These are phyloP conservation scores for Carollia perspicillata DNA, from an alignment of 2,113 vertebrate species.

Conservation along the genomic window DNA sequence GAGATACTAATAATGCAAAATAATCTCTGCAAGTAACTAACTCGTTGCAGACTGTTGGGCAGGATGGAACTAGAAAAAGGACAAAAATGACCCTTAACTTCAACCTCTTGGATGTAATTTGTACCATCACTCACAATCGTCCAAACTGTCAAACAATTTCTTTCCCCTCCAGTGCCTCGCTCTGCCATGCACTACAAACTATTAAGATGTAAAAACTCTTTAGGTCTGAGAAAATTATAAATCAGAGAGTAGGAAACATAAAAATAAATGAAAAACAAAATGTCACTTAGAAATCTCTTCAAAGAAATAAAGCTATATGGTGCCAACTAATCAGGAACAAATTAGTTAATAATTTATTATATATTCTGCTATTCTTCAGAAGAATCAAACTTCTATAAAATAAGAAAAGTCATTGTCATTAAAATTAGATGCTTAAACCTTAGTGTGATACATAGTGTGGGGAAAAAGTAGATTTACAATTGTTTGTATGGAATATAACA, in stretches of 20 bases:
- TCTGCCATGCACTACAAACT: background rate
- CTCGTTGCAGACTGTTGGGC: background rate
- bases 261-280: slow-evolving; percentile 54
- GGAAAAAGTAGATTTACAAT: background rate
- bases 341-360: slow-evolving; percentile 28
- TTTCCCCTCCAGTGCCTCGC: background rate
- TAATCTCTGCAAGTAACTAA: background rate
- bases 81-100: background rate
- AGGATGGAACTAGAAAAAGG: background rate
- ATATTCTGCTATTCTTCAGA: slow-evolving; percentile 13
- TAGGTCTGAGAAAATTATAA: background rate
- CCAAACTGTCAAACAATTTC: background rate
- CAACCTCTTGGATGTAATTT: background rate
- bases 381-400: slow-evolving; percentile 11
- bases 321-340: slow-evolving; percentile 18
- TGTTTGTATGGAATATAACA: background rate
- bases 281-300: background rate
- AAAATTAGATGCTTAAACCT: background rate
- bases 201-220: background rate
- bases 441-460: background rate
- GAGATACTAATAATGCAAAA: background rate
- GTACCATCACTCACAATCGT: background rate
- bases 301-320: background rate
- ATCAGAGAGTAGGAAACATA: background rate
- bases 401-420: background rate